A percentile compares a stretch with the other conserved stretches of the same genome.
Conservation (phyloP, 2,888 invertebrate genomes). For the Ctena decussata region DNA sequence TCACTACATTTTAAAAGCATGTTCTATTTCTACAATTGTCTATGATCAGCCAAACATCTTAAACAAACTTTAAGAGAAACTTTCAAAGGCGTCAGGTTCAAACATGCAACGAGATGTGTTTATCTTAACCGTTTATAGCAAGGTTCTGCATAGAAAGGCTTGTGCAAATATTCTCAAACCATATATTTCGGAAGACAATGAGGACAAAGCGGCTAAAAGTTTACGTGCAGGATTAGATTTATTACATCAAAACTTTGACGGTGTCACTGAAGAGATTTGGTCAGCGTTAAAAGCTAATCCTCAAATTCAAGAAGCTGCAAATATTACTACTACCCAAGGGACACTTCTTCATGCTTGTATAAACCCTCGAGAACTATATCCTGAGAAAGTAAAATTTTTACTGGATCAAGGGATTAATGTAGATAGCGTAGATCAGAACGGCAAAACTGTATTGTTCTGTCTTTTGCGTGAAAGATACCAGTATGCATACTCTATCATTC, state of each 20-base stretch:
- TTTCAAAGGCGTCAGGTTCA: too few relatives aligned
- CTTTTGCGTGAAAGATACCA: neutral
- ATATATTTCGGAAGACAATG: too few relatives aligned
- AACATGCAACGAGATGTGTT: too few relatives aligned
- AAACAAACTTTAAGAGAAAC: too few relatives aligned
- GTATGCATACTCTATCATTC: neutral
- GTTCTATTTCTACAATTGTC: neutral
- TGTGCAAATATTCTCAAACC: too few relatives aligned
- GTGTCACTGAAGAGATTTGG: neutral
- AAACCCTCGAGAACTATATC: too few relatives aligned
- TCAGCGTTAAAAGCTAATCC: neutral
- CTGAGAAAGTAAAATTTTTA: neutral
- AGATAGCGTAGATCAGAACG: neutral
- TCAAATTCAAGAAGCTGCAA: neutral
- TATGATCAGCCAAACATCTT: neutral
- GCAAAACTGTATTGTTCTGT: neutral
- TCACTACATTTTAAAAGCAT: neutral
- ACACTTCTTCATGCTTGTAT: neutral
- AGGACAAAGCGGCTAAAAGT: too few relatives aligned
- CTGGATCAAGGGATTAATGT: neutral
- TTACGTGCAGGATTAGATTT: too few relatives aligned
- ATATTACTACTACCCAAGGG: neutral
- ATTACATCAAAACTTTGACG: neutral
- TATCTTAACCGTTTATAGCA: too few relatives aligned
- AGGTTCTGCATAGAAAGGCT: too few relatives aligned